Evolutionary conservation across 1,140 invertebrate genomes (phyloP).

Genomic region (Zaprionus africanus): DNA sequence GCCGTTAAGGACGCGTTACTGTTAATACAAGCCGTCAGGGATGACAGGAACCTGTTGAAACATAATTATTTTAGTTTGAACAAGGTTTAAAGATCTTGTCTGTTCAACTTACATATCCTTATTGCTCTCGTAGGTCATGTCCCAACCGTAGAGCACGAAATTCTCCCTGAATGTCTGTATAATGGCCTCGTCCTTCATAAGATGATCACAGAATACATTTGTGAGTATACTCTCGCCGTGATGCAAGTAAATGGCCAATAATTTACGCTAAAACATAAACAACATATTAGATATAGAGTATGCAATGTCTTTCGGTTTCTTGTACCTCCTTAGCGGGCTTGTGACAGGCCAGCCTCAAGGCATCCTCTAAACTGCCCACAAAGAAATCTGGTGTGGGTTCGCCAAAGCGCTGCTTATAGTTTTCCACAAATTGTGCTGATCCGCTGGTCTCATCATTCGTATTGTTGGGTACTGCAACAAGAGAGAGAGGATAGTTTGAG

Average conservation of each 20-base stretch:
- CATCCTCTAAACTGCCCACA: conserved; percentile 94
- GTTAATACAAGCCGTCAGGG: conserved; percentile 88
- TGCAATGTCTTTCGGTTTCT: neutral
- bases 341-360: conserved; percentile 92
- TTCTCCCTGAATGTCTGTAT: conserved; percentile 93
- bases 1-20: conserved; percentile 89
- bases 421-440: conserved; percentile 93
- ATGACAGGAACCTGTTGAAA: conserved; percentile 87
- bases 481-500: neutral
- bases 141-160: conserved; percentile 98
- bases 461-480: conserved; percentile 91
- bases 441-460: conserved; percentile 94
- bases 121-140: conserved; percentile 94
- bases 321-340: conserved; percentile 94
- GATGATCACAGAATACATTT: conserved; percentile 98
- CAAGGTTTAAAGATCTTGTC: neutral
- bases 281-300: neutral
- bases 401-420: conserved; percentile 93
- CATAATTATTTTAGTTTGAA: neutral
- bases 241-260: conserved; percentile 96
- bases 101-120: conserved; percentile 88
- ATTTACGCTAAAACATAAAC: conserved; percentile 91
- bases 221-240: conserved; percentile 96
- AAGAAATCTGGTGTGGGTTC: conserved; percentile 94
- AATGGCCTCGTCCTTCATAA: conserved; percentile 95